These are phyloP conservation scores for Leptoteleia sp. DNA, from an alignment of 1,140 invertebrate genomes.

Conservation along the genomic window DNA sequence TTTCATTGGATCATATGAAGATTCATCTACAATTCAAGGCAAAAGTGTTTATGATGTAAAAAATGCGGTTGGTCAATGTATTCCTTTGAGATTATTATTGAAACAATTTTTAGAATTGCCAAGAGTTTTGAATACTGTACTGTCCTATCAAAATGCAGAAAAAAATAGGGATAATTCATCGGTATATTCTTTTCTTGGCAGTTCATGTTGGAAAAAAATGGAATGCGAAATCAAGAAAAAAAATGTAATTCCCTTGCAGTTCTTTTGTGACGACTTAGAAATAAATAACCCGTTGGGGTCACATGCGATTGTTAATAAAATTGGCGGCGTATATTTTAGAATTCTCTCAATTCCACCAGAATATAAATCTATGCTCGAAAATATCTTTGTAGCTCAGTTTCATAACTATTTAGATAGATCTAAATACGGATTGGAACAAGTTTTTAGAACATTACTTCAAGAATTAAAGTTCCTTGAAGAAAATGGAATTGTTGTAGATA, in stretches of 20 bases:
- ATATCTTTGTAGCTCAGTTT: not conserved
- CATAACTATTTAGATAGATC: not conserved
- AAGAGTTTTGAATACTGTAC: too few species aligned
- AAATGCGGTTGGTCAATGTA: conserved; percentile 13
- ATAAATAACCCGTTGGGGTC: conserved; percentile 71
- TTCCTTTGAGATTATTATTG: conserved; percentile 10
- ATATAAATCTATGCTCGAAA: not conserved
- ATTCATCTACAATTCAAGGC: not conserved
- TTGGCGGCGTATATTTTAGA: conserved; percentile 68
- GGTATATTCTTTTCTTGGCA: conserved; percentile 28
- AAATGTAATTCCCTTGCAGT: conserved; percentile 68
- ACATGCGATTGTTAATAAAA: conserved; percentile 66
- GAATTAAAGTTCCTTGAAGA: not conserved
- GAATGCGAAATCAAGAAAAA: conserved; percentile 51
- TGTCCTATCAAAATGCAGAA: conserved; percentile 15
- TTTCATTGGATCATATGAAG: conserved; percentile 15
- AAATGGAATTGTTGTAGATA: not conserved
- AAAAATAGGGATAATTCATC: not conserved
- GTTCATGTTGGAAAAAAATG: conserved; percentile 59
- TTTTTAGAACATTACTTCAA: not conserved
- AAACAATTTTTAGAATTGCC: conserved; percentile 32
- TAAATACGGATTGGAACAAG: not conserved
- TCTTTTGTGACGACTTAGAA: conserved; percentile 73
- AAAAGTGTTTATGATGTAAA: conserved; percentile 9
- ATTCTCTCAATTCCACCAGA: conserved; percentile 65